Conservation (phyloP, 1,140 invertebrate genomes). For the Bombus impatiens region DNA sequence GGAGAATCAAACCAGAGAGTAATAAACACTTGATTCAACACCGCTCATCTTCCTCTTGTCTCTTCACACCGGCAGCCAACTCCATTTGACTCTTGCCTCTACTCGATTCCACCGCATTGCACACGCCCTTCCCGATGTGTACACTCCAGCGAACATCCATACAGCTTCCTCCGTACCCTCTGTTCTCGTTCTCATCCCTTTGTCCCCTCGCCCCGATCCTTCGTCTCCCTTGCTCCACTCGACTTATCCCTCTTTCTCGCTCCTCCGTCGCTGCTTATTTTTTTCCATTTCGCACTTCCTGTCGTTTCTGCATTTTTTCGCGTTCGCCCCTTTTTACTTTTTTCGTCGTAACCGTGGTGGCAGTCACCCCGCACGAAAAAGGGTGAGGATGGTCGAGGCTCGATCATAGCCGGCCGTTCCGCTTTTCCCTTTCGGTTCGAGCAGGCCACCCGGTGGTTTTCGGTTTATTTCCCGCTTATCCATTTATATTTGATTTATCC, state of each 20-base stretch:
- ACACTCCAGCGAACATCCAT: conserved; percentile 61
- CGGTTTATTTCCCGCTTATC: conserved; percentile 67
- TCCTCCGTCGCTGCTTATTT: conserved; percentile 1
- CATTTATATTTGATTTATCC: conserved; percentile 68
- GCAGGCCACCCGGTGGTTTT: conserved; percentile 53
- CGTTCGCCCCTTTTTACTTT: neutral
- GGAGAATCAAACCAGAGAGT: conserved; percentile 22
- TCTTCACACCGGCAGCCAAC: conserved; percentile 44
- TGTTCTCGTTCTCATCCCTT: conserved; percentile 26
- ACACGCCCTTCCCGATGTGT: conserved; percentile 59
- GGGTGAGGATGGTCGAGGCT: neutral
- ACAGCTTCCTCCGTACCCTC: conserved; percentile 2
- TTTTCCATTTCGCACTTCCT: neutral
- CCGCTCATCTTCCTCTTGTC: conserved; percentile 52
- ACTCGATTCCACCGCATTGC: conserved; percentile 70
- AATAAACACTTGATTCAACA: conserved; percentile 58
- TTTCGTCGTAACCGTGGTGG: neutral
- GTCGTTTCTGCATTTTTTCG: neutral
- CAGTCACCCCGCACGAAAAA: neutral
- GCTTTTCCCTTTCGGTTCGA: conserved; percentile 37
- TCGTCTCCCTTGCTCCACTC: neutral
- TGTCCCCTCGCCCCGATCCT: neutral
- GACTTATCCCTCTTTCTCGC: neutral
- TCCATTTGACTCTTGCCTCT: conserved; percentile 67
- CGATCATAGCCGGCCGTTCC: neutral